A percentile compares a stretch with the other conserved stretches of the same genome.
Conservation (phyloP, 2,888 invertebrate species). For the Fissipunctia ypsillon region DNA sequence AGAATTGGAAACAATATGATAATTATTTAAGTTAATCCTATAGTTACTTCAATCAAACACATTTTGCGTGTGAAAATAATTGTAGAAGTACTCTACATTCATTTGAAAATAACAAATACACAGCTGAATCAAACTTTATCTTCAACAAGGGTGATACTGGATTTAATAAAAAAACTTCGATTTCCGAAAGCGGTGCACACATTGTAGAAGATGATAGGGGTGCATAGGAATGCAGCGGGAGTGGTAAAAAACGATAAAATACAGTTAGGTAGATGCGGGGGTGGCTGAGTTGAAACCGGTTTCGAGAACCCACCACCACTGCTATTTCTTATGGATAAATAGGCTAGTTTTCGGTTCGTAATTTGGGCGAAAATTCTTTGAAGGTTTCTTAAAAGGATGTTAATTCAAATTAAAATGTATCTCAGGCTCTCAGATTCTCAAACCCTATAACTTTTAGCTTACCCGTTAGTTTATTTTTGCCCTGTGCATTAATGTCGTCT, state of each 20-base stretch:
- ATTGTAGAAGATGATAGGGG: slow-evolving; percentile 80
- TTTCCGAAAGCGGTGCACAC: slow-evolving; percentile 66
- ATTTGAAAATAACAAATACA: background rate
- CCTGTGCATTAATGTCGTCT: background rate
- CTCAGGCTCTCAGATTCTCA: background rate
- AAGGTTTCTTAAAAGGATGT: background rate
- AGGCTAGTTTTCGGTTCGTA: slow-evolving; percentile 22
- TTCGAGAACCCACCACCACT: slow-evolving; percentile 72
- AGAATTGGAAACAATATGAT: background rate
- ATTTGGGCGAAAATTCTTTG: slow-evolving; percentile 15
- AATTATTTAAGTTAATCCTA: background rate
- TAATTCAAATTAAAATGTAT: background rate
- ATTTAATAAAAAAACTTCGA: slow-evolving; percentile 63
- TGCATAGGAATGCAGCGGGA: slow-evolving; percentile 86
- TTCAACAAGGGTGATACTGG: slow-evolving; percentile 35
- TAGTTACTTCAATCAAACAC: background rate
- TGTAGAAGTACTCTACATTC: background rate
- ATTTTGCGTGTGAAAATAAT: slow-evolving; percentile 1
- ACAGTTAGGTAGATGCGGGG: slow-evolving; percentile 88
- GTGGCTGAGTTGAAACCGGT: slow-evolving; percentile 80
- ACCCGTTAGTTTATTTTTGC: background rate
- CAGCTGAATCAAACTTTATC: slow-evolving; percentile 30
- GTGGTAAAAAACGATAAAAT: slow-evolving; percentile 84
- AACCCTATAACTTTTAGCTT: background rate
- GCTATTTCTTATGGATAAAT: slow-evolving; percentile 70